Conservation (phyloP, 2,797 vertebrate genomes). For the Thunnus albacares region DNA sequence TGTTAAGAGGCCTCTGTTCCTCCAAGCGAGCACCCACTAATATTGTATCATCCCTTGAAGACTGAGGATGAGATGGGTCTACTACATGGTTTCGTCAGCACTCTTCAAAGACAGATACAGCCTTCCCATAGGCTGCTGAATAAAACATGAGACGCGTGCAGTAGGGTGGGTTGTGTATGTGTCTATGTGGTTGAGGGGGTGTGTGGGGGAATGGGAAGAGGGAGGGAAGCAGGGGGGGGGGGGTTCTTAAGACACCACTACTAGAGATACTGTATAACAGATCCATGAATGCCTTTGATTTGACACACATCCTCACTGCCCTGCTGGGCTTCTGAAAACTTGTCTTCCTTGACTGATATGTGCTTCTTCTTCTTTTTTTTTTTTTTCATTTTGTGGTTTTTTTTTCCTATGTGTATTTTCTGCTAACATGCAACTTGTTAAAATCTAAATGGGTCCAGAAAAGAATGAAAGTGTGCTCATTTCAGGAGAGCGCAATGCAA, state of each 20-base stretch:
- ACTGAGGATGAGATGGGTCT: constrained; percentile 72
- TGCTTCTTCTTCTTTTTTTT: constrained; percentile 33
- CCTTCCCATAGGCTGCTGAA: constrained; percentile 82
- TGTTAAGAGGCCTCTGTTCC: constrained; percentile 52
- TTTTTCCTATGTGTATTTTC: constrained; percentile 1
- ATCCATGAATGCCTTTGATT: constrained; percentile 81
- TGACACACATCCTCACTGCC: constrained; percentile 72
- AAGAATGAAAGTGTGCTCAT: constrained; percentile 60
- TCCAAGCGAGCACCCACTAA: constrained; percentile 64
- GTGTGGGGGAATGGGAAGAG: constrained; percentile 16
- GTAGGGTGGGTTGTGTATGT: constrained; percentile 50
- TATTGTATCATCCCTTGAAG: constrained; percentile 69
- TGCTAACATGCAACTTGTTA: constrained; percentile 39
- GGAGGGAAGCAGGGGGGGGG: constrained; percentile 27
- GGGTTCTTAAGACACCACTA: constrained; percentile 69
- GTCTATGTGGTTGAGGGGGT: constrained; percentile 38
- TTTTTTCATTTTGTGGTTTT: constrained; percentile 27
- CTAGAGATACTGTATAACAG: constrained; percentile 68
- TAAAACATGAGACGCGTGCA: constrained; percentile 84
- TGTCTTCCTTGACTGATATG: constrained; percentile 35
- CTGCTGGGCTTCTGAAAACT: constrained; percentile 69
- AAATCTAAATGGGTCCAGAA: constrained; percentile 64
- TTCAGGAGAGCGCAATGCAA: constrained; percentile 62
- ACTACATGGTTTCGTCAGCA: constrained; percentile 76
- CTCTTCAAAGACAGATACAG: constrained; percentile 82